Conservation (phyloP, 2,113 vertebrate genomes). For the Macaca nemestrina region DNA sequence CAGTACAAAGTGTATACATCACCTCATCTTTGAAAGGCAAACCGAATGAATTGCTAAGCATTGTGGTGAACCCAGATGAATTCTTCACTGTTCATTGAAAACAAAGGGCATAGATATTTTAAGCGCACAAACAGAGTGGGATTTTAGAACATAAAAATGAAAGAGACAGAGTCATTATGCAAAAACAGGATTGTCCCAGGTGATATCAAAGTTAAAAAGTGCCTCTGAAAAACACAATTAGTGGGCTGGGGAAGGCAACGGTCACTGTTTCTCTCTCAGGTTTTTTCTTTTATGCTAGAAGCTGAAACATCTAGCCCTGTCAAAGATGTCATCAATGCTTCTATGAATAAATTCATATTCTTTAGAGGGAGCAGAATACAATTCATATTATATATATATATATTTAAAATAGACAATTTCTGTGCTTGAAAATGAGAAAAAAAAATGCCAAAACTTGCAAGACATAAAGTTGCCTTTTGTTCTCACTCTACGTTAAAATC, state of each 20-base stretch:
- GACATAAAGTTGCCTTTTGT: neutral
- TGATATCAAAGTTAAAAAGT: neutral
- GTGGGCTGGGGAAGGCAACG: neutral
- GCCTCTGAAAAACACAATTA: neutral
- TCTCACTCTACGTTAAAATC: neutral
- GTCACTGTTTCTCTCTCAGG: neutral
- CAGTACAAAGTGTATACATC: neutral
- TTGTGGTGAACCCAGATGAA: neutral
- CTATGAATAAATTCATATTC: neutral
- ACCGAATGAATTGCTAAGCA: neutral
- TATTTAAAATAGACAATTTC: neutral
- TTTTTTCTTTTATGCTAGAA: neutral
- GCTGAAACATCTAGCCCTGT: neutral
- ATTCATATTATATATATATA: neutral
- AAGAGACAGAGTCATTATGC: slow-evolving; percentile 16
- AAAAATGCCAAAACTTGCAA: neutral
- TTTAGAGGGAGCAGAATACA: neutral
- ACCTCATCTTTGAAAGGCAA: neutral
- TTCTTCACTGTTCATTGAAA: slow-evolving; percentile 45
- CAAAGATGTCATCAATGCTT: neutral
- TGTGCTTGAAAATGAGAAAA: neutral
- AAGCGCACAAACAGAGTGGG: slow-evolving; percentile 20
- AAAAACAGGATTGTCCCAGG: neutral
- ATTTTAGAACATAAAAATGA: slow-evolving; percentile 37
- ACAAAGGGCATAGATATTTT: slow-evolving; percentile 56